Base-by-base conservation (phyloP, 2,888 invertebrate species). In the Spodoptera exigua region DNA sequence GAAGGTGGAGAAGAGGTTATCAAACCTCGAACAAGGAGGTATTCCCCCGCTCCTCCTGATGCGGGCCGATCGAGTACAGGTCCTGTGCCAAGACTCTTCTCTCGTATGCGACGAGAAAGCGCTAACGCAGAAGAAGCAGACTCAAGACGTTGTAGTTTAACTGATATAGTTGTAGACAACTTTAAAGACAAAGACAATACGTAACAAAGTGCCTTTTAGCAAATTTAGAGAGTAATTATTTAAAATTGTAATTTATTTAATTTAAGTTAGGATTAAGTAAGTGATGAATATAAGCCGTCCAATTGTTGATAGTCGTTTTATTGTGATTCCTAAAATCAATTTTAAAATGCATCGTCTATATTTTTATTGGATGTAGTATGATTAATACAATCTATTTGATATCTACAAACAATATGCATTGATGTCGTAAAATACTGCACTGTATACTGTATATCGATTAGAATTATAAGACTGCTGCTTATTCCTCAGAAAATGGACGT, bases 91-190 rank as follows among this genome's bases (percentile, higher is more conserved):
- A 88, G 94, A 79, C 86, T 93, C n/a, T 94, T 87, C 66, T 90
- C 92, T 1, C 87, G 92, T 56, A 88, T 91, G 70, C 87, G 92
- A 39, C 92, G 90, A 79, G 94, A 94, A 54, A 92, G 89, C 71
- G 73, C 77, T 71, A 62, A 85, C 52, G 82, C 80, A 61, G 92
- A 91, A 64, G 90, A 88, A 48, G 81, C 77, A 57, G 84, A 81
- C 75, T 89, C 90, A 2, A 88, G 94, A 74, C 88, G 94, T 48
- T 86, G 87, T 54, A 95, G 95, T 80, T 81, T 95, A 68, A 94
- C 93, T 41, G 95, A 95, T 74, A 82, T 95, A 78, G 92, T 92
- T 68, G 91, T 94, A 82, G 95, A 95, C 62, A 93, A 86, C 79
- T 88, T 90, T 74, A 92, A 92, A 87, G 91, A 94, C 82, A 90